A percentile compares a stretch with the other conserved stretches of the same genome.
phyloP scores from a whole-genome alignment of 2,113 vertebrate species.

The Nyctibius bracteatus region DNA sequence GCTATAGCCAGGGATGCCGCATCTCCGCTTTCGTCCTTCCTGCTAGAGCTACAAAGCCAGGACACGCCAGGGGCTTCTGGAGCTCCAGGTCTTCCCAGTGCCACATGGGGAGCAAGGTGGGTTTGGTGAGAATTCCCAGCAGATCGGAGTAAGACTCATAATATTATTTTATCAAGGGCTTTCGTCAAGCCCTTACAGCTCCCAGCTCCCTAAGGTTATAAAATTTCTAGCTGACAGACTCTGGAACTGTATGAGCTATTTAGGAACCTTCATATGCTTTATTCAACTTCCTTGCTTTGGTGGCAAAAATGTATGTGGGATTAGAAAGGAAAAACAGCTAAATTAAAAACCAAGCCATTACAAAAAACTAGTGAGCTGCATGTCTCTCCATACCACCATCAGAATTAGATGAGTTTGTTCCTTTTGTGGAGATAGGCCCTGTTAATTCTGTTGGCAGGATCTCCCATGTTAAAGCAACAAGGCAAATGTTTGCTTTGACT shows the following conservation, averaged over 20 bases:
- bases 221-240: constrained; percentile 1
- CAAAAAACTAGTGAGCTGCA: neutral
- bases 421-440: neutral
- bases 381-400: neutral
- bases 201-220: neutral
- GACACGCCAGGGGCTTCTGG: neutral
- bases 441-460: constrained; percentile 55
- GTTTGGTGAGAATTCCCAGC: neutral
- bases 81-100: neutral
- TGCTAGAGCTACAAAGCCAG: neutral
- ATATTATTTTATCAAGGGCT: neutral
- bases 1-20: neutral
- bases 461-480: neutral
- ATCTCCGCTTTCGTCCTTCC: neutral
- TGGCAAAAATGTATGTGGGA: neutral
- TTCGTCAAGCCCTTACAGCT: neutral
- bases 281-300: neutral
- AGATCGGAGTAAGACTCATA: neutral
- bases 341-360: neutral
- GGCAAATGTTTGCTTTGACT: constrained; percentile 3
- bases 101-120: neutral
- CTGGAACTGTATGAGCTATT: neutral
- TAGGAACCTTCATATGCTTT: neutral
- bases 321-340: neutral
- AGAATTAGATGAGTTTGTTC: constrained; percentile 10